Base-by-base conservation (phyloP, 2,113 vertebrate genomes). In the Cyanistes caeruleus region DNA sequence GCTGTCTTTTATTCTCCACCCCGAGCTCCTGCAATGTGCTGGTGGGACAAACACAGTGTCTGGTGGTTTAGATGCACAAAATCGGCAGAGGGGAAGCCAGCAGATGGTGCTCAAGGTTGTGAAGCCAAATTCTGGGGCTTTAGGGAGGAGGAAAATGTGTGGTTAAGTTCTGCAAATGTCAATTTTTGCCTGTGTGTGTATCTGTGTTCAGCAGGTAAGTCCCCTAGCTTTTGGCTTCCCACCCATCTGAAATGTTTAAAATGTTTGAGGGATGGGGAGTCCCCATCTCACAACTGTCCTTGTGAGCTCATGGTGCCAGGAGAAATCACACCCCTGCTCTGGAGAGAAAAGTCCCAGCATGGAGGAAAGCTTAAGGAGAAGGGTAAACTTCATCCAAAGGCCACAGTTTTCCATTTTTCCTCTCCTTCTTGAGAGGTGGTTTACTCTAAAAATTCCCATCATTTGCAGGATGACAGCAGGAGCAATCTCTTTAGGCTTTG, bases 31-130 rank as follows among this genome's bases (percentile, higher is more conserved):
- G 77, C 44, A 53, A 10, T 35, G 73, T 53, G 65, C 53, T 93
- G 67, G 58, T 89, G 84, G 89, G 81, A 84, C 77, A 85, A 37
- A 75, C 15, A 64, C 18, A 15, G 5, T 25, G 43, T 49, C 74
- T 80, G 23, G 41, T 79, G 65, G 31, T 56, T 74, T 30, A 37
- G 44, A 75, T 52, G 43, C 46, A 37, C 8, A 0, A 74, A 81
- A 7, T 52, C 51, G 25, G 43, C 43, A 73, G 65, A 79, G 1
- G 7, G 65, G 41, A 73, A 87, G 37, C 91, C 96, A 90, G 94
- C 52, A 95, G 95, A 91, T 96, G 95, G 95, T 94, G 95, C 94
- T 97, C 89, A 76, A 97, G 95, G 87, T 94, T 43, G 58, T 7
- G 31, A 79, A 89, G 94, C 91, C 62, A 83, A 58, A 9, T 64